Conservation (phyloP, 2,797 vertebrate genomes). For the Poecile montanus region DNA sequence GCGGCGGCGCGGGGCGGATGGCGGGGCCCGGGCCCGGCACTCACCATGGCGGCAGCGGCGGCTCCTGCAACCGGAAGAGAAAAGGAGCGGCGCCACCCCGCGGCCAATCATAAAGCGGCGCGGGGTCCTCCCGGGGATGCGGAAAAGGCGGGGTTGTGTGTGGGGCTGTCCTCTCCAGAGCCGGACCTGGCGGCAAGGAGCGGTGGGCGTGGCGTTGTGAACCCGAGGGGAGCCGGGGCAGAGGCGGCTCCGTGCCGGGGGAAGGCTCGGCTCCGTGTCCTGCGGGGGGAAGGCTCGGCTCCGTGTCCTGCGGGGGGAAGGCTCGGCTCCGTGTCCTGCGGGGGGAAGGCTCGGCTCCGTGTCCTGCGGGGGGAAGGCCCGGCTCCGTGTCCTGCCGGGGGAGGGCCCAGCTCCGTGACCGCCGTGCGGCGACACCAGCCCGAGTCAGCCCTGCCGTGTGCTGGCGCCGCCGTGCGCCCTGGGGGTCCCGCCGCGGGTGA, state of each 20-base stretch:
- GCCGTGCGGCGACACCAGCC: fast-evolving
- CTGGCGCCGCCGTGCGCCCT: fast-evolving
- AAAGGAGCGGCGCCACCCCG: fast-evolving
- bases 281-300: no score
- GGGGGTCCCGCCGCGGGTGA: no score
- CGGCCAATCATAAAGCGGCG: neutral
- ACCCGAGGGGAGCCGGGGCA: fast-evolving
- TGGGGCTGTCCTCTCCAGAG: fast-evolving
- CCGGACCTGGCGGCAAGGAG: fast-evolving
- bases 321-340: fast-evolving
- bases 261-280: fast-evolving
- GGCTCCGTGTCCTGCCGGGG: fast-evolving
- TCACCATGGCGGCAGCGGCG: neutral
- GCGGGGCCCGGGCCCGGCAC: neutral
- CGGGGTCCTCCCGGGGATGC: fast-evolving
- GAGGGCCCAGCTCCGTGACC: fast-evolving
- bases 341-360: fast-evolving
- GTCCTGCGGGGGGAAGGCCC: no score
- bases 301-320: no score
- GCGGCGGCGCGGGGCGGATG: neutral
- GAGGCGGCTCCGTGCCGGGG: fast-evolving
- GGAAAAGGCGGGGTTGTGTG: neutral
- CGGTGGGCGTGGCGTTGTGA: fast-evolving
- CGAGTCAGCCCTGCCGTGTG: fast-evolving
- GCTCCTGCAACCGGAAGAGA: neutral